These are phyloP conservation scores for Syrmaticus mikado DNA, from an alignment of 2,113 vertebrate genomes.

Conservation along the genomic window DNA sequence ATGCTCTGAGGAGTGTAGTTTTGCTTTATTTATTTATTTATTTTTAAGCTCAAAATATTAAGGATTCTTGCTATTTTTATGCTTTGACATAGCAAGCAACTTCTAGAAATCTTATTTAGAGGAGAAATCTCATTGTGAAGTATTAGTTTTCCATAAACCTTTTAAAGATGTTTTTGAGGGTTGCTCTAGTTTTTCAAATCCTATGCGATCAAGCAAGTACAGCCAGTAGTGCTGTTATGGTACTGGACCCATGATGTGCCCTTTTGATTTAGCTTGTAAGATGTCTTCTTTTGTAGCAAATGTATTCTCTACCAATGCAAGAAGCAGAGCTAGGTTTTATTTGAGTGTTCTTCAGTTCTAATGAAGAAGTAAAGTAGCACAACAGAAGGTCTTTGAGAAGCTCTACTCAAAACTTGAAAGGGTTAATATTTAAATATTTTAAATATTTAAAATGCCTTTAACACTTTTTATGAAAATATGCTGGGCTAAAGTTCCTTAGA, in stretches of 20 bases:
- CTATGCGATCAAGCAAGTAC: background rate
- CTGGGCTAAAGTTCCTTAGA: background rate
- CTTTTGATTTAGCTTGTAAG: background rate
- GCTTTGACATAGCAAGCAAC: background rate
- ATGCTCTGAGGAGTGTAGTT: background rate
- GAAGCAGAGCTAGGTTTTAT: background rate
- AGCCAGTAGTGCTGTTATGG: background rate
- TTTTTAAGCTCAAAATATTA: background rate
- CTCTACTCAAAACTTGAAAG: background rate
- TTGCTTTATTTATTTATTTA: background rate
- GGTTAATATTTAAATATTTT: background rate
- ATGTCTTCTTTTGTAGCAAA: background rate
- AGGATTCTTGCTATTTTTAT: background rate
- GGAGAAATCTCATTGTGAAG: background rate
- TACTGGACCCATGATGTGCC: background rate
- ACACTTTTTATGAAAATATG: background rate
- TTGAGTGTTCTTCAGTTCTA: background rate
- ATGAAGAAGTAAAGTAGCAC: background rate
- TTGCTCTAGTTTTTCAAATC: background rate
- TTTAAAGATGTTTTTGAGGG: background rate
- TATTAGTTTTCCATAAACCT: background rate
- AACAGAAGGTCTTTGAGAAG: background rate
- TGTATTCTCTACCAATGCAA: background rate
- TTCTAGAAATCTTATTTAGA: background rate
- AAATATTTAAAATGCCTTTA: background rate